Percentiles rank a stretch among this genome's conserved stretches.
Evolutionary conservation across 2,888 invertebrate species (phyloP).

Genomic region (Sinodicranocentrus sp.): DNA sequence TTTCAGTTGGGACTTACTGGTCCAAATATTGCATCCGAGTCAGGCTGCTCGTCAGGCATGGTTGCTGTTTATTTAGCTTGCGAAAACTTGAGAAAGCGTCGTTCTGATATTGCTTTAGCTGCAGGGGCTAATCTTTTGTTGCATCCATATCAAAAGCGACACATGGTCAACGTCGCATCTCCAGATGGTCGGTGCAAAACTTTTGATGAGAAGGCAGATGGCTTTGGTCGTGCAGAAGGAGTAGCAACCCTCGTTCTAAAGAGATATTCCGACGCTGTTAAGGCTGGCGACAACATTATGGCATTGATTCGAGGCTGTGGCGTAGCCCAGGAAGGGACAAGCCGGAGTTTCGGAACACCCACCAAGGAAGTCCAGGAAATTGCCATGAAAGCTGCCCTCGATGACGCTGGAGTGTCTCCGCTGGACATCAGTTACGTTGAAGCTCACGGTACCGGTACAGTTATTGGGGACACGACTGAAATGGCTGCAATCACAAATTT

Average conservation of each 20-base stretch:
- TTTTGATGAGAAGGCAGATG: constrained; percentile 25
- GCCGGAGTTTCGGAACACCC: constrained; percentile 77
- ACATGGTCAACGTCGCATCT: constrained; percentile 59
- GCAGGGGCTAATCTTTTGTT: constrained; percentile 68
- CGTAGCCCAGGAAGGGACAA: constrained; percentile 78
- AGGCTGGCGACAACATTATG: constrained; percentile 40
- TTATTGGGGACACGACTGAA: constrained; percentile 68
- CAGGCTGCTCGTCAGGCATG: constrained; percentile 64
- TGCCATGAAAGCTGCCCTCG: constrained; percentile 61
- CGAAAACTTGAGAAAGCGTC: constrained; percentile 12
- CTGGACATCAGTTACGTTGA: constrained; percentile 93
- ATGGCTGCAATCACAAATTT: constrained; percentile 59
- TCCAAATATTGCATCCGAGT: constrained; percentile 69
- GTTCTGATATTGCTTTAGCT: constrained; percentile 30
- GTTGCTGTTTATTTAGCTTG: constrained; percentile 28
- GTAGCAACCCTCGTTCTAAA: constrained; percentile 30
- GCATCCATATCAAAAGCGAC: constrained; percentile 52
- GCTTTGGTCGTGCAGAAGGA: constrained; percentile 30
- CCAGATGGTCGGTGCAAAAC: constrained; percentile 37
- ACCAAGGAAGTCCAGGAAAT: constrained; percentile 41
- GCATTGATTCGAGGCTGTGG: constrained; percentile 73
- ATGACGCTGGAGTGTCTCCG: constrained; percentile 87
- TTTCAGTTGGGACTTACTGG: constrained; percentile 67
- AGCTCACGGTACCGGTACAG: constrained; percentile 78
- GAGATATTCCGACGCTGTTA: constrained; percentile 38